Evolutionary conservation across 2,113 vertebrate species (phyloP).

Genomic region (Cettia cetti): DNA sequence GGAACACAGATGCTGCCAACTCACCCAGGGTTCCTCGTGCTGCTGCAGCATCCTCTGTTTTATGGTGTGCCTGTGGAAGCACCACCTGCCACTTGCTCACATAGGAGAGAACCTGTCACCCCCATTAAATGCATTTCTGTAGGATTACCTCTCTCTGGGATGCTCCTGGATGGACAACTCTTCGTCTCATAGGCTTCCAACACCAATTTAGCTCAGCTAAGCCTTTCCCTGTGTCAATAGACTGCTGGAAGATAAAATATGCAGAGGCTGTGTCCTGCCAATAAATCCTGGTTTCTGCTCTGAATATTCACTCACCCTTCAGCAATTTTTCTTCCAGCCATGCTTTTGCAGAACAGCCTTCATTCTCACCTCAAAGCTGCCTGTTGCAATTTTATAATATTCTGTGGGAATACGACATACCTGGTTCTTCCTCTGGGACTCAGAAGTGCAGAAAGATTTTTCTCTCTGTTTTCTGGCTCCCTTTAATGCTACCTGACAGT

Average conservation of each 20-base stretch:
- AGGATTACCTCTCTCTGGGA: neutral
- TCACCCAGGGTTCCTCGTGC: accelerated
- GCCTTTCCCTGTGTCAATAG: neutral
- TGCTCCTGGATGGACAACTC: neutral
- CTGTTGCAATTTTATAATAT: neutral
- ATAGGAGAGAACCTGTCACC: accelerated
- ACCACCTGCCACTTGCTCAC: accelerated
- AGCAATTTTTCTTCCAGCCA: neutral
- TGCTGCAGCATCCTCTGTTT: neutral
- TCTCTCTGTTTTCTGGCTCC: neutral
- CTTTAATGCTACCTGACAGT: neutral
- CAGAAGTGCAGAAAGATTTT: neutral
- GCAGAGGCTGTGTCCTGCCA: neutral
- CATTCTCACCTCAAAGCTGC: neutral
- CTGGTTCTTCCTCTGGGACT: neutral
- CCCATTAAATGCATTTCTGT: neutral
- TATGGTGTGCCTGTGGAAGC: neutral
- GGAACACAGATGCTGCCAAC: accelerated
- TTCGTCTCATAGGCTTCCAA: neutral
- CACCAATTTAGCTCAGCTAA: neutral
- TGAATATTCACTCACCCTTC: neutral
- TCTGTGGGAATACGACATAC: neutral
- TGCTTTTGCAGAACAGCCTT: neutral
- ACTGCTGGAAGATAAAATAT: neutral
- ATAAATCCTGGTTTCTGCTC: neutral